Evolutionary conservation across 2,797 vertebrate species (phyloP), one percentile per base, ranked within the genome.

Genomic region (Setipinna tenuifilis): DNA sequence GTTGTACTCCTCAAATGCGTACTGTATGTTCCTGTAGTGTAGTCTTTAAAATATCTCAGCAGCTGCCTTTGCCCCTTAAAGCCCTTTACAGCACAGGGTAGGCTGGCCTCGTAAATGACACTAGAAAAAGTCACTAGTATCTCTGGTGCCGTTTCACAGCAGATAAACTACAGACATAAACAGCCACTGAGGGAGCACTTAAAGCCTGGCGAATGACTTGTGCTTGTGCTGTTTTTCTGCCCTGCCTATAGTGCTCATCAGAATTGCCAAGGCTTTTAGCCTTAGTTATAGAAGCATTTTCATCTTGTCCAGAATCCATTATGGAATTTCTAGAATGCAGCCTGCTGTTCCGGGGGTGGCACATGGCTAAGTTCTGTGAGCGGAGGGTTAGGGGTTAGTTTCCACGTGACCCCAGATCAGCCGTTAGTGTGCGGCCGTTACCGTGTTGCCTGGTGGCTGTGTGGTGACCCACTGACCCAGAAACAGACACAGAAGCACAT

Each of bases 381-480:
- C 11, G 2, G 68, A 71, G 3, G 25, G 3, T 3, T 2, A 54
- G 7, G n/a, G n/a, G n/a, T n/a, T n/a, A n/a, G 46, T 48, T 7
- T 35, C 2, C 68, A 71, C 31, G 14, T 35, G 68, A 35, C 12
- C 68, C 68, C 68, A 71, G 31, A 71, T 71, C 68, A 17, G 68
- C 28, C 28, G 1, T 17, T 35, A 71, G 12, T 31, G 68, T 35
- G 3, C 6, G 14, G 65, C 3, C 4, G 31, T 23, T n/a, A n/a
- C n/a, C n/a, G 31, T 16, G 28, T 17, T 71, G 68, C 46, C 16
- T 83, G 58, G 21, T 68, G 59, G 48, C n/a, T 28, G 6, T 83
- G 83, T 50, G 16, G n/a, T 50, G 61, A 86, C 50, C 84, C 46
- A 58, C 57, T 85, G 31, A 81, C 84, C 75, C 41, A 85, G 84